phyloP scores from a whole-genome alignment of 2,113 vertebrate genomes.

The Corythoichthys haematopterus region DNA sequence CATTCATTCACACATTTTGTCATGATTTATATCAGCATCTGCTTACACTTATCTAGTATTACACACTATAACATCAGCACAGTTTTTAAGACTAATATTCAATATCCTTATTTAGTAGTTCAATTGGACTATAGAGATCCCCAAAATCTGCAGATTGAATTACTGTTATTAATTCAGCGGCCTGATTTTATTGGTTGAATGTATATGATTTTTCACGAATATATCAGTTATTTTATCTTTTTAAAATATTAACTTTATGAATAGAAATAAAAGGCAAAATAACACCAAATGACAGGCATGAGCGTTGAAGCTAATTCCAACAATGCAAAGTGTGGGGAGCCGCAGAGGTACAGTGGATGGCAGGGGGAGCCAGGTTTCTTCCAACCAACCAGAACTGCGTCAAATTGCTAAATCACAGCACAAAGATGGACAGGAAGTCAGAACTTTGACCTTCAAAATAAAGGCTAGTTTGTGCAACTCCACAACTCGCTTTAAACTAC shows the following conservation, averaged over 20 bases:
- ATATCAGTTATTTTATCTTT: not conserved
- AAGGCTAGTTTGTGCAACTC: not conserved
- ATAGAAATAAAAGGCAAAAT: not conserved
- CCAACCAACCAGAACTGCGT: conserved; percentile 12
- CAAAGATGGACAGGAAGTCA: not conserved
- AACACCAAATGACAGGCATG: not conserved
- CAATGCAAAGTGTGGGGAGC: conserved; percentile 45
- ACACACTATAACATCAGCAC: not conserved
- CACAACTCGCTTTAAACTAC: too few species aligned
- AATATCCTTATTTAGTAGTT: not conserved
- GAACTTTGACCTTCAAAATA: conserved; percentile 24
- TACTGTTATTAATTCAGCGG: not conserved
- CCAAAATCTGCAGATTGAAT: not conserved
- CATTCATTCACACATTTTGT: not conserved
- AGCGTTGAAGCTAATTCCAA: conserved; percentile 48
- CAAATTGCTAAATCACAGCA: conserved; percentile 8
- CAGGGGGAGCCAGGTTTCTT: conserved; percentile 54
- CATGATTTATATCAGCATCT: not conserved
- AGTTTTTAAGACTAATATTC: not conserved
- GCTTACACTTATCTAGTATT: not conserved
- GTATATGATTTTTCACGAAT: not conserved
- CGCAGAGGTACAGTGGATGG: conserved; percentile 49
- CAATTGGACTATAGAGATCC: not conserved
- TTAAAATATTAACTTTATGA: not conserved
- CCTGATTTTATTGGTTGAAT: not conserved